A percentile compares a stretch with the other conserved stretches of the same genome.
Evolutionary conservation across 2,888 invertebrate genomes (phyloP).

Genomic region (Ichneumoninae sp.): DNA sequence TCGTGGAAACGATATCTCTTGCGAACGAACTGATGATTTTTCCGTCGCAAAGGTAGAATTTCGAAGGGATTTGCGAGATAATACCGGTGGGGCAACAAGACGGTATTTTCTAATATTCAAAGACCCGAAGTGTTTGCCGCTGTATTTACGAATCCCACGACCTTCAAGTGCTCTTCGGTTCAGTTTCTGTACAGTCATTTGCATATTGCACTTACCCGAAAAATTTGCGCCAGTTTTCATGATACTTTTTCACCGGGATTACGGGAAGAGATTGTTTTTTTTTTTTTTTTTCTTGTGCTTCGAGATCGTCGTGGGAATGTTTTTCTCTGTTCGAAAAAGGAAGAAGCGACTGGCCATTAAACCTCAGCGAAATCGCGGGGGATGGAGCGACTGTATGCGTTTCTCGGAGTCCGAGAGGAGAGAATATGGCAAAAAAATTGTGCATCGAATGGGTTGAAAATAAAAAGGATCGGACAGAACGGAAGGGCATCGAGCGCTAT

Average conservation of each 20-base stretch:
- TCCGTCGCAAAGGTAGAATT: background rate
- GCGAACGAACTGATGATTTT: background rate
- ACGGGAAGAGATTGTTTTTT: background rate
- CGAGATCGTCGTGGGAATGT: conserved; percentile 27
- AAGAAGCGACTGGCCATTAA: conserved; percentile 8
- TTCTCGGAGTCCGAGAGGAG: conserved; percentile 3
- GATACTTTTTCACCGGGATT: conserved; percentile 6
- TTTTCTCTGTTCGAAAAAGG: conserved; percentile 9
- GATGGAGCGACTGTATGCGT: conserved; percentile 17
- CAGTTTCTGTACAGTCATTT: background rate
- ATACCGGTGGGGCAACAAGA: conserved; percentile 13
- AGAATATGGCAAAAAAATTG: conserved; percentile 12
- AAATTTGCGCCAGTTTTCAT: conserved; percentile 19
- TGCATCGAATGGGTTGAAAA: conserved; percentile 21
- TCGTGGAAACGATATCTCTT: conserved; percentile 24
- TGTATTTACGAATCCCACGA: conserved; percentile 68
- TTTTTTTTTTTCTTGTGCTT: background rate
- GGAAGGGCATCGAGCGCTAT: conserved; percentile 17
- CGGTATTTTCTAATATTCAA: conserved; percentile 31
- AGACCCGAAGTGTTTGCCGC: background rate
- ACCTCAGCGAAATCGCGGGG: background rate
- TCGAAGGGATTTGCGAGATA: conserved; percentile 1
- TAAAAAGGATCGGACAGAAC: conserved; percentile 31
- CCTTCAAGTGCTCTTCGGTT: background rate
- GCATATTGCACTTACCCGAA: conserved; percentile 5